Base-by-base conservation (phyloP, 2,888 invertebrate genomes). In the Apantesis nais region DNA sequence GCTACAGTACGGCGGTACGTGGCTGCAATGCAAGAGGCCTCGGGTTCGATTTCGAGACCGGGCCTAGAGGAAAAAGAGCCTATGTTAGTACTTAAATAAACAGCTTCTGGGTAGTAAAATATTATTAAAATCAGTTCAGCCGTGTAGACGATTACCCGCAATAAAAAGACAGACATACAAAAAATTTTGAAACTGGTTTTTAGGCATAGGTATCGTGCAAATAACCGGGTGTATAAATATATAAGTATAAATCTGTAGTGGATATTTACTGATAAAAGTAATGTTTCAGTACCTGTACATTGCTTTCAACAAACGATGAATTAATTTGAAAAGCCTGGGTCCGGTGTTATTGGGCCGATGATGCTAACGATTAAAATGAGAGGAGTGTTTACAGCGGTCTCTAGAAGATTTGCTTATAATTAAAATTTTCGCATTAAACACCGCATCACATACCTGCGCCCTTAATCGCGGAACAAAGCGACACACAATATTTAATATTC, bases 401-500 rank as follows among this genome's bases (percentile, higher is more conserved):
- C 68, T 70, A 73, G 74, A 76, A 83, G 83, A 82, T 82, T 79
- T 79, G 83, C 75, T 80, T 84, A 77, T 86, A 87, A 87, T 89
- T 89, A 86, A 89, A 89, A 88, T 87, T 88, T 86, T 75, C 80
- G 83, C 85, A 81, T 84, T 84, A 84, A 83, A 84, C 86, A 81
- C 83, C 78, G 80, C 81, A 81, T 83, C 85, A 86, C 88, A 88
- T 88, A 88, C 89, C 89, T 88, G 86, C 79, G 81, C 82, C 86
- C 82, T 84, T 90, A 91, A 91, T 91, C 90, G 89, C 84, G 86
- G 86, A 89, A 93, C 94, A 93, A 93, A 92, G 92, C 91, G 88
- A 90, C 89, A 91, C 90, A 92, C 90, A 88, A 91, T 93, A 92
- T 93, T 93, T 93, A 94, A 94, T 93, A 93, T 92, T 93, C 91